A percentile compares a stretch with the other conserved stretches of the same genome.
phyloP scores from a whole-genome alignment of 2,888 invertebrate species.

The Morinoia aosen region DNA sequence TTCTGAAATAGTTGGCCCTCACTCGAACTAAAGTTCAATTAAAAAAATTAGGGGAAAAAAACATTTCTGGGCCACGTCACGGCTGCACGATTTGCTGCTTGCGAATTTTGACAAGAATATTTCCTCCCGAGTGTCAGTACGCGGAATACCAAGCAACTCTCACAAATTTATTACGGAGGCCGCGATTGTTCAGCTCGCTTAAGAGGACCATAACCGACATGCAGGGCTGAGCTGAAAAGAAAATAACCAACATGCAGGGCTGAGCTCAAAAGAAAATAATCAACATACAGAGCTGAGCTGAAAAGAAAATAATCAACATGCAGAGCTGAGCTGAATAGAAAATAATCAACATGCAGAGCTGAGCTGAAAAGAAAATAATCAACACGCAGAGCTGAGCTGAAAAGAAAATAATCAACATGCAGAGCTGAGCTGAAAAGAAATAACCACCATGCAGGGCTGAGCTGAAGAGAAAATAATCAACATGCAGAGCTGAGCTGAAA shows the following conservation, averaged over 20 bases:
- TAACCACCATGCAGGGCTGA: background rate
- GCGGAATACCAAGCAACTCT: no score
- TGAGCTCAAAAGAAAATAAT: slow-evolving; percentile 80
- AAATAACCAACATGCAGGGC: background rate
- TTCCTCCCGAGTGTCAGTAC: no score
- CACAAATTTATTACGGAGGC: no score
- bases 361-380: no score
- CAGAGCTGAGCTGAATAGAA: background rate
- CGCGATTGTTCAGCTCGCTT: no score
- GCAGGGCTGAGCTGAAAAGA: background rate
- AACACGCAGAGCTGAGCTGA: background rate
- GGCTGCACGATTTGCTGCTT: no score
- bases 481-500: no score
- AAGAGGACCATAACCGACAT: background rate
- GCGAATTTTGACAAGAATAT: no score
- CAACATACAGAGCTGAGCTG: slow-evolving; percentile 75
- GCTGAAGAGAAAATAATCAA: background rate
- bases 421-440: no score
- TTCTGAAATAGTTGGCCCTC: background rate
- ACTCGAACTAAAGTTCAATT: no score
- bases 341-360: background rate
- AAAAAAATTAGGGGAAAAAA: no score
- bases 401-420: background rate
- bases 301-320: background rate
- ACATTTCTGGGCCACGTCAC: no score